Base-by-base conservation (phyloP, 92 coral and sea anemone genomes). In the Galaxea fascicularis region DNA sequence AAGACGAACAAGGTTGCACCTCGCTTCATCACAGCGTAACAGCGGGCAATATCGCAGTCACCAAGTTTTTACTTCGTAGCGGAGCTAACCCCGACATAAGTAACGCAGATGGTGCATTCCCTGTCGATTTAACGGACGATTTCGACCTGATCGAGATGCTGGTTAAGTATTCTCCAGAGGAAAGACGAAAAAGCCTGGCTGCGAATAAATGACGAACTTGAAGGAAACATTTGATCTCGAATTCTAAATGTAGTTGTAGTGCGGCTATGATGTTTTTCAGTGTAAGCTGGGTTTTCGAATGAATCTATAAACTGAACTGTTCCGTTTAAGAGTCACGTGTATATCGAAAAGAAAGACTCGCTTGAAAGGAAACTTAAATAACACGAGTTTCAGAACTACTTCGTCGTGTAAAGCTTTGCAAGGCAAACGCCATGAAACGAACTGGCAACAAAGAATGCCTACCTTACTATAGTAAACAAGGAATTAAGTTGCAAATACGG, bases 71-170 rank as follows among this genome's bases (percentile, higher is more conserved):
- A 78, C 83, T 92, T 46, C 94, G 86, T 41, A 93, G 88, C 80
- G 97, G 99, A 67, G 99, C 98, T 4, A 93, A 97, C 49, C 99
- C 99, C 25, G 98, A 95, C 71, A 81, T 95, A 6, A 79, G 87
- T 41, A 95, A 95, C 84, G 31, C 21, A 17, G 90, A 94, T 54
- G 97, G 97, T 7, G 87, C 89, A 63, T 85, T 92, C 13, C 95
- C 99, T 4, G 97, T 93, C 20, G 99, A 97, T 89, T 91, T 92
- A 24, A 97, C 98, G 7, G 99, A 97, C 31, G 95, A 97, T 62
- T 97, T 97, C 76, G 99, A 97, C 78, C 80, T 97, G 89, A 89
- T 97, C 73, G 99, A 97, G 83, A 68, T 97, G 87, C 82, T 97
- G 12, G 86, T 87, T 73, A 89, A 85, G 63, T 89, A 92, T 80